Evolutionary conservation across 2,113 vertebrate species (phyloP).

Genomic region (Embiotoca jacksoni): DNA sequence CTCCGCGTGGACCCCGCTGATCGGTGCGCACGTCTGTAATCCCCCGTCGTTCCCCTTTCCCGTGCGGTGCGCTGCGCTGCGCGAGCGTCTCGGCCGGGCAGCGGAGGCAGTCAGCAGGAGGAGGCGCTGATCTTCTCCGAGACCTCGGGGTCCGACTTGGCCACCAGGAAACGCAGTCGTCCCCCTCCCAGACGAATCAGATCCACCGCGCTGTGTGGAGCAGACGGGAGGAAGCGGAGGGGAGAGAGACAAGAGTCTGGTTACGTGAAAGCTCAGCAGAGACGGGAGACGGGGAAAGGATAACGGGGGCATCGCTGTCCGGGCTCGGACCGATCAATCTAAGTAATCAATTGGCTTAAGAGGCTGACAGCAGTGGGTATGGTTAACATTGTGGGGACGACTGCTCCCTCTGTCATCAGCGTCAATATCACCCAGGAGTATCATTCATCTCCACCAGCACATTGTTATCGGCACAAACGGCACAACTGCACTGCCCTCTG

Average conservation of each 20-base stretch:
- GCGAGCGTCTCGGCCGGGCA: slow-evolving; percentile 1
- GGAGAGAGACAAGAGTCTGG: slow-evolving; percentile 36
- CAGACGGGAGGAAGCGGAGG: slow-evolving; percentile 7
- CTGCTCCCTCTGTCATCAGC: slow-evolving; percentile 7
- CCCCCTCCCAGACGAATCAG: slow-evolving; percentile 93
- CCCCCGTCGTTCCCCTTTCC: neutral
- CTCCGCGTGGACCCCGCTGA: slow-evolving; percentile 1
- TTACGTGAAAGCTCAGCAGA: slow-evolving; percentile 68
- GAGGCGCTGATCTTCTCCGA: slow-evolving; percentile 93
- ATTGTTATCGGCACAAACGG: neutral
- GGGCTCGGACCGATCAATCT: slow-evolving; percentile 40
- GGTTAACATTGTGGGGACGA: slow-evolving; percentile 16
- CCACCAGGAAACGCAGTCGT: slow-evolving; percentile 92
- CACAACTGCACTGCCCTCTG: neutral
- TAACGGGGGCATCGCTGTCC: slow-evolving; percentile 32
- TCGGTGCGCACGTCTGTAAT: slow-evolving; percentile 13
- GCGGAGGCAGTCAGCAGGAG: slow-evolving; percentile 79
- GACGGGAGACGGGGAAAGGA: slow-evolving; percentile 48
- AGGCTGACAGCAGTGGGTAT: slow-evolving; percentile 33
- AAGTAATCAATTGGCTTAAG: slow-evolving; percentile 37
- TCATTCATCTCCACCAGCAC: slow-evolving; percentile 15
- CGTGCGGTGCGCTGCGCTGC: neutral
- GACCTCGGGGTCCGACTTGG: slow-evolving; percentile 91
- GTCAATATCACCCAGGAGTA: slow-evolving; percentile 19
- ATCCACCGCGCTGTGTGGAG: slow-evolving; percentile 89